Percentiles rank a stretch among this genome's conserved stretches.
These are phyloP conservation scores for Keiferia lycopersicella DNA, from an alignment of 2,888 invertebrate genomes.

Conservation along the genomic window DNA sequence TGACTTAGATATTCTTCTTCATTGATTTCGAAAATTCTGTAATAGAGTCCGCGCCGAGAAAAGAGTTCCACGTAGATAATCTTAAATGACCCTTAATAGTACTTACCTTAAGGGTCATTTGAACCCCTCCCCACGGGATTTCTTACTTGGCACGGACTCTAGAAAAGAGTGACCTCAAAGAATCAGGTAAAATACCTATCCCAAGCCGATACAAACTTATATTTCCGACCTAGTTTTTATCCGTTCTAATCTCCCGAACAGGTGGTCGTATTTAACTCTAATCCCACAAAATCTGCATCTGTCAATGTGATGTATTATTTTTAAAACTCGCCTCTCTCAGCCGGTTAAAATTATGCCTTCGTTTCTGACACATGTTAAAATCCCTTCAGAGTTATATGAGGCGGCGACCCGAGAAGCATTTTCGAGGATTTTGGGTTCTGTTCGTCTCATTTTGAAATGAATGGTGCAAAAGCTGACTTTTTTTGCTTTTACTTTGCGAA, in stretches of 20 bases:
- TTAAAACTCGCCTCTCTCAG: conserved; percentile 42
- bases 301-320: conserved; percentile 59
- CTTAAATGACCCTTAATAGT: too few relatives aligned
- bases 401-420: conserved; percentile 56
- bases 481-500: neutral
- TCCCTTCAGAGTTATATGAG: conserved; percentile 53
- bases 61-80: too few relatives aligned
- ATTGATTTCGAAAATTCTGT: too few relatives aligned
- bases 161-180: too few relatives aligned
- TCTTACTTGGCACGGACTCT: too few relatives aligned
- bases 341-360: conserved; percentile 60
- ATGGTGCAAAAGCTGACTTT: conserved; percentile 1
- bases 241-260: conserved; percentile 61
- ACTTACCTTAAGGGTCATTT: too few relatives aligned
- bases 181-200: too few relatives aligned
- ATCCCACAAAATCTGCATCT: conserved; percentile 68
- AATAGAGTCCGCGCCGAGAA: too few relatives aligned
- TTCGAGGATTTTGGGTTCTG: conserved; percentile 37
- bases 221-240: conserved; percentile 60
- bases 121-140: too few relatives aligned
- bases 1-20: too few relatives aligned
- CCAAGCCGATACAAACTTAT: too few relatives aligned
- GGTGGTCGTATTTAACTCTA: conserved; percentile 73
- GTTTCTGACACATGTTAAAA: conserved; percentile 63
- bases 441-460: conserved; percentile 11